Percentiles rank a stretch among this genome's conserved stretches.
Evolutionary conservation across 2,888 invertebrate species (phyloP).

Genomic region (Eurois occulta): DNA sequence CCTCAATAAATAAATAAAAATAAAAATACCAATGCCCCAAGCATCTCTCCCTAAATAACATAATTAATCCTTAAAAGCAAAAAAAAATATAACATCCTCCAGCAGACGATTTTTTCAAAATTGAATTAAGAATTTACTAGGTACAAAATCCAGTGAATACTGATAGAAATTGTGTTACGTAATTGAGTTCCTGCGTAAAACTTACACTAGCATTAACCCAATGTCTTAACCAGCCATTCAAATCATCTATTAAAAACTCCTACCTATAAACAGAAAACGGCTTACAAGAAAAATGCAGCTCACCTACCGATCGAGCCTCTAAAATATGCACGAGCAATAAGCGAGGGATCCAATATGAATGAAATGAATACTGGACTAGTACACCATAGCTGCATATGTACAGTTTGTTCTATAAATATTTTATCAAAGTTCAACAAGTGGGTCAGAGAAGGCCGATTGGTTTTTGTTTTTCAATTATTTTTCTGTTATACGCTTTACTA

Average conservation of each 20-base stretch:
- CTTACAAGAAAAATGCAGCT: conserved; percentile 52
- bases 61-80: too few species aligned
- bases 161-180: too few species aligned
- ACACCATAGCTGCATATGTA: conserved; percentile 30
- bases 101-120: too few species aligned
- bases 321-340: conserved; percentile 72
- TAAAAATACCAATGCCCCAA: too few species aligned
- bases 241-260: conserved; percentile 38
- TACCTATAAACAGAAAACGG: conserved; percentile 5
- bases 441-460: conserved; percentile 29
- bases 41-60: too few species aligned
- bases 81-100: too few species aligned
- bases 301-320: conserved; percentile 52
- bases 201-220: background rate
- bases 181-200: background rate
- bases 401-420: conserved; percentile 56
- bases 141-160: too few species aligned
- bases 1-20: too few species aligned
- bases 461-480: conserved; percentile 18
- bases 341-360: conserved; percentile 69
- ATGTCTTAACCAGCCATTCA: background rate
- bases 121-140: background rate
- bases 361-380: conserved; percentile 50
- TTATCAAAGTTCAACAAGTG: conserved; percentile 59
- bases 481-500: background rate